Conservation (phyloP, 2,888 invertebrate genomes). For the Volucella bombylans region DNA sequence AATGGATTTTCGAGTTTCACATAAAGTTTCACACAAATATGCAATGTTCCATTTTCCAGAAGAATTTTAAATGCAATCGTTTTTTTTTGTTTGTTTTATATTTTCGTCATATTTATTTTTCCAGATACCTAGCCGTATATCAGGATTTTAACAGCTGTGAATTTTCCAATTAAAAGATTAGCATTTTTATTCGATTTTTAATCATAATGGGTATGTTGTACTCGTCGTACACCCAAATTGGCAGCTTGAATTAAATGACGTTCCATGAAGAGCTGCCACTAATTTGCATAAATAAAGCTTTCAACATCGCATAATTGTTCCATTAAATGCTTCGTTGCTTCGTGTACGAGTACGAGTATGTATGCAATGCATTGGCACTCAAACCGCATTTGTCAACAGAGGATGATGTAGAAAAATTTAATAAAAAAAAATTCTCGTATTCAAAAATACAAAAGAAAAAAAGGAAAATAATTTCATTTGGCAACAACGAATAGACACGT, state of each 20-base stretch:
- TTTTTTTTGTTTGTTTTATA: too few relatives aligned
- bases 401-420: too few relatives aligned
- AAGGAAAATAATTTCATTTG: constrained; percentile 5
- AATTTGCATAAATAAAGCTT: constrained; percentile 16
- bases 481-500: constrained; percentile 12
- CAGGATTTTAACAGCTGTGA: too few relatives aligned
- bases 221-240: not conserved
- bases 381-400: too few relatives aligned
- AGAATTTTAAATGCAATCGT: too few relatives aligned
- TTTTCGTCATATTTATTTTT: too few relatives aligned
- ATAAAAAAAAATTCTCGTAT: not conserved
- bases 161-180: constrained; percentile 6
- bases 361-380: too few relatives aligned
- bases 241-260: not conserved
- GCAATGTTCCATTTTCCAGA: too few relatives aligned
- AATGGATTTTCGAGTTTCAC: too few relatives aligned
- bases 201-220: not conserved
- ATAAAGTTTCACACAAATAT: too few relatives aligned
- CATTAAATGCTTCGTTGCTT: not conserved
- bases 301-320: not conserved
- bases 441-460: constrained; percentile 2
- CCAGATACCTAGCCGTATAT: too few relatives aligned
- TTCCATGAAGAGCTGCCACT: too few relatives aligned
- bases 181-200: constrained; percentile 14
- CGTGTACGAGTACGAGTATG: not conserved